A percentile compares a stretch with the other conserved stretches of the same genome.
These are phyloP conservation scores for Cylas formicarius DNA, from an alignment of 1,140 invertebrate genomes.

Conservation along the genomic window DNA sequence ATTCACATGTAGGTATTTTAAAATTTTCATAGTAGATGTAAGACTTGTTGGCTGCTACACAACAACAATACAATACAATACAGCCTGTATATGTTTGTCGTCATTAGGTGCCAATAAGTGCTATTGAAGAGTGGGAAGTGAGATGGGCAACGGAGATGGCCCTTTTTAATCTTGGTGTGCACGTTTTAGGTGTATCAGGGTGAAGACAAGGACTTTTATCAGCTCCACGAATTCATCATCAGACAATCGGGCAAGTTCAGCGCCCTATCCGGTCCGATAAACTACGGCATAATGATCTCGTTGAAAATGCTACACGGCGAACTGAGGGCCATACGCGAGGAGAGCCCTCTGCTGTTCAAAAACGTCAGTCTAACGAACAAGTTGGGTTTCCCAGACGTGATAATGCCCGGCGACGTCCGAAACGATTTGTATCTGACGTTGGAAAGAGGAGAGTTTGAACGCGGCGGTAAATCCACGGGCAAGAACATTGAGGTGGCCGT, in stretches of 20 bases:
- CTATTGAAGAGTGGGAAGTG: no score
- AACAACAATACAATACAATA: no score
- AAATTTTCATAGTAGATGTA: no score
- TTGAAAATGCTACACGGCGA: constrained; percentile 69
- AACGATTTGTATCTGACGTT: constrained; percentile 92
- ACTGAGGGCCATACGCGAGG: constrained; percentile 61
- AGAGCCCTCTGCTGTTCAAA: constrained; percentile 72
- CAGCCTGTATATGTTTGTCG: no score
- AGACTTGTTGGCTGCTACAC: no score
- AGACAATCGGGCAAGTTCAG: constrained; percentile 77
- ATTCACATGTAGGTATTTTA: no score
- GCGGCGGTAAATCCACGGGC: constrained; percentile 88
- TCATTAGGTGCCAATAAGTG: no score
- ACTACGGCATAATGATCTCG: constrained; percentile 68
- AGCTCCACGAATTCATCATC: constrained; percentile 82
- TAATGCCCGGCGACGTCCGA: constrained; percentile 90
- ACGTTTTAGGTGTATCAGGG: constrained; percentile 64
- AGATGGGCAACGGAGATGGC: no score
- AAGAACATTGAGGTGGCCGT: constrained; percentile 90
- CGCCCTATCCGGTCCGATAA: constrained; percentile 64
- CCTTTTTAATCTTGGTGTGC: constrained; percentile 1
- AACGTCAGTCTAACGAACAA: constrained; percentile 80
- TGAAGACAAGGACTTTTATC: constrained; percentile 87
- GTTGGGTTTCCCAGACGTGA: constrained; percentile 88
- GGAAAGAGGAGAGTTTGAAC: constrained; percentile 83